Evolutionary conservation across 2,797 vertebrate genomes (phyloP).

Genomic region (Moxostoma hubbsi): DNA sequence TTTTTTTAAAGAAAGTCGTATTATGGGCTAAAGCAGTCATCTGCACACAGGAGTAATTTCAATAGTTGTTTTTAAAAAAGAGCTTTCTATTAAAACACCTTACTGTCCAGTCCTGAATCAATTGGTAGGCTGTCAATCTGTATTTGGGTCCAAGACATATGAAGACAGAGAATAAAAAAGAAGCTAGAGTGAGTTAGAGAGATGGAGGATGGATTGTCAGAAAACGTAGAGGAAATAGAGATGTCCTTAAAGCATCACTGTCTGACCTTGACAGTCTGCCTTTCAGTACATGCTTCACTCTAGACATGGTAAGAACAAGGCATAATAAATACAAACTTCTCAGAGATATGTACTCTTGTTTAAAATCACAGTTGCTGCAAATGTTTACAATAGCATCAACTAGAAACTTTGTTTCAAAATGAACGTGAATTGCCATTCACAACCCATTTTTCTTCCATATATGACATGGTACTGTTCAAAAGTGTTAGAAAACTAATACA

Average conservation of each 20-base stretch:
- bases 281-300: slow-evolving; percentile 24
- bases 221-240: slow-evolving; percentile 16
- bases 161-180: slow-evolving; percentile 19
- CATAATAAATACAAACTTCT: slow-evolving; percentile 36
- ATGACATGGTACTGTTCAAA: too few relatives aligned
- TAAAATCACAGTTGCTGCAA: slow-evolving; percentile 29
- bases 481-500: too few relatives aligned
- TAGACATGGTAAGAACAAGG: slow-evolving; percentile 28
- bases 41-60: slow-evolving; percentile 60
- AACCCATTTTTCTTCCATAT: neutral
- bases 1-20: slow-evolving; percentile 53
- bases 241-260: slow-evolving; percentile 24
- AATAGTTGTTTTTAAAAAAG: slow-evolving; percentile 50
- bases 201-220: slow-evolving; percentile 16
- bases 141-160: slow-evolving; percentile 58
- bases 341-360: slow-evolving; percentile 32
- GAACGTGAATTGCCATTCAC: neutral
- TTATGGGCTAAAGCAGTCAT: slow-evolving; percentile 56
- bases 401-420: slow-evolving; percentile 1
- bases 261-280: slow-evolving; percentile 38
- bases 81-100: slow-evolving; percentile 55
- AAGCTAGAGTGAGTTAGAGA: slow-evolving; percentile 33
- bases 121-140: slow-evolving; percentile 68
- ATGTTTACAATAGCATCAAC: slow-evolving; percentile 13
- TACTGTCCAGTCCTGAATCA: slow-evolving; percentile 61